Percentiles rank a stretch among this genome's conserved stretches.
Conservation (phyloP, 1,140 invertebrate genomes). For the Dolichoris vasculosae region DNA sequence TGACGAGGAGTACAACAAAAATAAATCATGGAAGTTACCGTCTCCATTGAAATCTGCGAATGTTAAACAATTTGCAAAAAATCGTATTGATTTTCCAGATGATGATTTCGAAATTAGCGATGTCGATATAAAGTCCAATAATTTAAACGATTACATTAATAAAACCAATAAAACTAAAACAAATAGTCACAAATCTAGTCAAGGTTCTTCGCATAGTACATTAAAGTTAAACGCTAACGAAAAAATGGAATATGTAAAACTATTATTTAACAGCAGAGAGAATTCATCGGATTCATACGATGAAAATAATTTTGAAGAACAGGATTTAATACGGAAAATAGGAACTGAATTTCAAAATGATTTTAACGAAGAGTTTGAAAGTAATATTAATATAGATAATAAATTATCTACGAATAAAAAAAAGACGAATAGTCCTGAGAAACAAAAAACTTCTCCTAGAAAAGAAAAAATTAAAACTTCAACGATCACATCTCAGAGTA, state of each 20-base stretch:
- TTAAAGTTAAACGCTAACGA: slow-evolving; percentile 3
- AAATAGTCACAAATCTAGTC: background rate
- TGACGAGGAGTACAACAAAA: background rate
- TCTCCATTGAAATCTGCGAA: background rate
- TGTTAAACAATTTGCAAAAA: background rate
- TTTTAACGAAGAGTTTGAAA: slow-evolving; percentile 23
- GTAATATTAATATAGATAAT: background rate
- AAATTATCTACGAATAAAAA: background rate
- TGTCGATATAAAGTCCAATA: slow-evolving; percentile 49
- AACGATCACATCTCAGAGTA: slow-evolving; percentile 4
- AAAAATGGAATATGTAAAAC: background rate
- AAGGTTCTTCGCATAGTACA: background rate
- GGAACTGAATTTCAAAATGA: slow-evolving; percentile 11
- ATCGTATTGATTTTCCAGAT: slow-evolving; percentile 32
- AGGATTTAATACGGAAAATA: background rate
- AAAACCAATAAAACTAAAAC: background rate
- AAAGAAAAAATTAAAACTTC: background rate
- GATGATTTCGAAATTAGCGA: slow-evolving; percentile 58
- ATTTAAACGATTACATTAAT: slow-evolving; percentile 11
- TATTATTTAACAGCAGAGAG: background rate
- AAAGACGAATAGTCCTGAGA: background rate
- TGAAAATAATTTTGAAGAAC: slow-evolving; percentile 8
- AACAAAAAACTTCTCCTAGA: too few relatives aligned
- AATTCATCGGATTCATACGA: background rate
- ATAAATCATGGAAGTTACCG: background rate